phyloP scores from a whole-genome alignment of 2,888 invertebrate genomes.

The Diadromus collaris region DNA sequence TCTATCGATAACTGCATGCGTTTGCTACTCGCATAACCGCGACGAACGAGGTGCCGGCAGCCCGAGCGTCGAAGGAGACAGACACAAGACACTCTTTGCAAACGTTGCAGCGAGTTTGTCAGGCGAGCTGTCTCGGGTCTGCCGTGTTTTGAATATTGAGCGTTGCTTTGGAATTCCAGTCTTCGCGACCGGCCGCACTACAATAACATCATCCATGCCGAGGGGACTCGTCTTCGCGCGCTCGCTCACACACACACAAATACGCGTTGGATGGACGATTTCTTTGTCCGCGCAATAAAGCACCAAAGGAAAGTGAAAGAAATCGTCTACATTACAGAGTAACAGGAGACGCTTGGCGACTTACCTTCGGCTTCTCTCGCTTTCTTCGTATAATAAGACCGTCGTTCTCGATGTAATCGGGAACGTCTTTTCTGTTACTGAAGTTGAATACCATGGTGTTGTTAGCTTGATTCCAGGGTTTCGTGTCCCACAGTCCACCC shows the following conservation, averaged over 20 bases:
- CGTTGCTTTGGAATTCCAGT: slow-evolving; percentile 57
- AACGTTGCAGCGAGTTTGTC: slow-evolving; percentile 35
- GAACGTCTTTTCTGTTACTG: slow-evolving; percentile 91
- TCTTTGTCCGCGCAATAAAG: slow-evolving; percentile 5
- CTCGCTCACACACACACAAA: not conserved
- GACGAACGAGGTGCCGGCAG: not conserved
- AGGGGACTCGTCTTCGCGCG: slow-evolving; percentile 10
- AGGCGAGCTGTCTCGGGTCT: slow-evolving; percentile 25
- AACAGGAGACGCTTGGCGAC: slow-evolving; percentile 65
- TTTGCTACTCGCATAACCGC: slow-evolving; percentile 19
- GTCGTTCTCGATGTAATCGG: slow-evolving; percentile 96
- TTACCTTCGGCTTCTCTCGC: slow-evolving; percentile 88
- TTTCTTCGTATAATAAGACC: slow-evolving; percentile 87
- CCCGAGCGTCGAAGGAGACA: not conserved
- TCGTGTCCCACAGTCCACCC: slow-evolving; percentile 79
- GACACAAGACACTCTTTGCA: not conserved
- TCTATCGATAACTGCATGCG: slow-evolving; percentile 26
- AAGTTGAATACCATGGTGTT: slow-evolving; percentile 94
- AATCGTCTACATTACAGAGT: slow-evolving; percentile 20
- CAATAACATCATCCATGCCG: slow-evolving; percentile 46
- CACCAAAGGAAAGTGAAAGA: slow-evolving; percentile 59
- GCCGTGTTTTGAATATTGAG: slow-evolving; percentile 57
- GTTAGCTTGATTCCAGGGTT: slow-evolving; percentile 82
- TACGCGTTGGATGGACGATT: not conserved
- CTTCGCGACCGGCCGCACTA: slow-evolving; percentile 18